Evolutionary conservation across 1,140 invertebrate species (phyloP), one percentile per base, ranked within the genome.

Genomic region (Oncopodura yosiiana): DNA sequence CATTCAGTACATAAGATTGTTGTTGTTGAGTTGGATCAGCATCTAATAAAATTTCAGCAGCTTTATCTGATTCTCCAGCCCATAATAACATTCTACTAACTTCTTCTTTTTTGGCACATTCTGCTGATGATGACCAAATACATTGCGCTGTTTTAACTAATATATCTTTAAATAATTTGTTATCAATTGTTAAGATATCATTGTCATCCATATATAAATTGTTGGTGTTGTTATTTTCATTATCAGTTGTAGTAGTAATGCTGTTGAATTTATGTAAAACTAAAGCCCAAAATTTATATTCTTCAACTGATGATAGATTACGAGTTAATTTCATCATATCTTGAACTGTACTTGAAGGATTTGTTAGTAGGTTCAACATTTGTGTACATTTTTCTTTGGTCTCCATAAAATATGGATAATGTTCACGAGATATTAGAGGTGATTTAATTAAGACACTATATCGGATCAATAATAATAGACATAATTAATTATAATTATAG

Each of bases 31-130:
- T 49, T 24, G 49, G 27, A 44, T 50, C 55, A 6, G 58, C 60
- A 43, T 63, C 61, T 14, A 63, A 19, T 11, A 63, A 49, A 21
- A 63, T 53, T 51, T 63, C 61, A 0, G 61, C 61, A 29, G 61
- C 49, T 30, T 45, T 43, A 12, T 63, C 61, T 12, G 19, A 29
- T 44, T 63, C 61, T 5, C 61, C 61, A 16, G 57, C 51, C 34
- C 49, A 54, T 30, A 63, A 32, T n/a, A 63, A 34, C 6, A 53
- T 39, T 37, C 54, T 43, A 2, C 39, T 51, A 24, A 63, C 61
- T 14, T 56, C 54, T 51, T 63, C 61, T 18, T 58, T n/a, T 29
- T 63, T 63, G 8, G 29, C 29, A 8, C 52, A 43, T 38, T 63
- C 61, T 2, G 42, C 30, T 5, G 16, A 27, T 2, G 42, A 36